phyloP scores from a whole-genome alignment of 2,888 invertebrate genomes.

The Sinotaia quadrata region DNA sequence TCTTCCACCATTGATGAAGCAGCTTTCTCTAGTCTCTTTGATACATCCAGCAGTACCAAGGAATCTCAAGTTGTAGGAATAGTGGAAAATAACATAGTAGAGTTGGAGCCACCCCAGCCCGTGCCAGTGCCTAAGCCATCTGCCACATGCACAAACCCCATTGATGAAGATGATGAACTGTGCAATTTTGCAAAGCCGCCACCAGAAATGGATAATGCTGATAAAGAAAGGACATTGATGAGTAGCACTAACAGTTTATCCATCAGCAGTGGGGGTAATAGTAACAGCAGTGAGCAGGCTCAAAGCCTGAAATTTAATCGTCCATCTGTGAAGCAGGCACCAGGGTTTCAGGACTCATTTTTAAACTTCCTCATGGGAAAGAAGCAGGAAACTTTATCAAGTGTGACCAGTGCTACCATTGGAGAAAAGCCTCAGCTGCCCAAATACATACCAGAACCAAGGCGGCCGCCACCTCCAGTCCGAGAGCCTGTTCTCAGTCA shows the following conservation, averaged over 20 bases:
- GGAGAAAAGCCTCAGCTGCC: constrained; percentile 64
- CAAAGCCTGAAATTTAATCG: neutral
- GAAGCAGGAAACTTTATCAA: constrained; percentile 68
- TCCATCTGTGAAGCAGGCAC: neutral
- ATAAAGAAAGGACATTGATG: constrained; percentile 16
- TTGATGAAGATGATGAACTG: constrained; percentile 64
- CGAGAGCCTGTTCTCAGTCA: constrained; percentile 24
- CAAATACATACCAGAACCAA: constrained; percentile 67
- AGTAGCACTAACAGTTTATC: neutral
- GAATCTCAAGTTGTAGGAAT: constrained; percentile 7
- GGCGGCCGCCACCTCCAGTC: constrained; percentile 44
- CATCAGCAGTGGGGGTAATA: neutral
- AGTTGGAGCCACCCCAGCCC: constrained; percentile 9
- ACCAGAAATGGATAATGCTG: constrained; percentile 23
- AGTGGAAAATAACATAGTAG: constrained; percentile 22
- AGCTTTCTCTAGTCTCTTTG: constrained; percentile 55
- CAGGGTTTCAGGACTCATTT: constrained; percentile 62
- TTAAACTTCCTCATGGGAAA: constrained; percentile 68
- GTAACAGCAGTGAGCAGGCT: neutral
- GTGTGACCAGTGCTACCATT: constrained; percentile 62
- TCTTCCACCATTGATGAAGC: constrained; percentile 57
- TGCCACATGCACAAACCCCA: constrained; percentile 37
- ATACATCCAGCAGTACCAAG: constrained; percentile 19
- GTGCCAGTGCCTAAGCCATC: constrained; percentile 23
- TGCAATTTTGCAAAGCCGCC: constrained; percentile 54